Conservation (phyloP, 2,888 invertebrate genomes). For the Micropterix aruncella region DNA sequence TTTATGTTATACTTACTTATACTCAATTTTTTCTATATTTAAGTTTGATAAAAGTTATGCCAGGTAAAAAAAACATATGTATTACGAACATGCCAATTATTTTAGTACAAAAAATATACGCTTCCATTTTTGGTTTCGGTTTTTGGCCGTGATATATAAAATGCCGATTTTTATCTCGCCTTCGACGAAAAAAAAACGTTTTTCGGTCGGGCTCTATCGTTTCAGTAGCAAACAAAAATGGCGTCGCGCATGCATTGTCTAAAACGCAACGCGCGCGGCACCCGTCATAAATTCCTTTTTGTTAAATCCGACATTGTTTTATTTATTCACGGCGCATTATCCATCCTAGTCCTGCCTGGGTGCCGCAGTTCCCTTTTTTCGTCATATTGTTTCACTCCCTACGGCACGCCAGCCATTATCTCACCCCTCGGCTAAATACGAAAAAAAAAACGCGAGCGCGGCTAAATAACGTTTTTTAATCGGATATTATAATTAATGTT, state of each 20-base stretch:
- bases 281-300: neutral
- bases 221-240: neutral
- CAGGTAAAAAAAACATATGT: too few relatives aligned
- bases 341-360: conserved; percentile 1
- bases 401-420: neutral
- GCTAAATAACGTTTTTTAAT: conserved; percentile 27
- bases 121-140: too few relatives aligned
- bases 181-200: too few relatives aligned
- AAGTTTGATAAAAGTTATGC: too few relatives aligned
- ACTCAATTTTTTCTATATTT: too few relatives aligned
- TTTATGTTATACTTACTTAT: too few relatives aligned
- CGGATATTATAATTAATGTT: conserved; percentile 46
- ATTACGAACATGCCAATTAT: too few relatives aligned
- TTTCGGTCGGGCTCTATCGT: too few relatives aligned
- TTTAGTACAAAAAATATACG: too few relatives aligned
- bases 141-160: too few relatives aligned
- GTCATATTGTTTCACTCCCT: conserved; percentile 11
- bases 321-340: conserved; percentile 5
- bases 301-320: conserved; percentile 2
- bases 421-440: conserved; percentile 5
- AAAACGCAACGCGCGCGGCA: neutral
- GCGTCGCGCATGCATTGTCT: neutral
- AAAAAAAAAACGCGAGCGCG: conserved; percentile 6
- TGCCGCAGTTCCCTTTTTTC: conserved; percentile 10
- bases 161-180: too few relatives aligned